Percentiles rank a stretch among this genome's conserved stretches.
phyloP scores from a whole-genome alignment of 1,140 invertebrate genomes.

The Calephelis virginiensis region DNA sequence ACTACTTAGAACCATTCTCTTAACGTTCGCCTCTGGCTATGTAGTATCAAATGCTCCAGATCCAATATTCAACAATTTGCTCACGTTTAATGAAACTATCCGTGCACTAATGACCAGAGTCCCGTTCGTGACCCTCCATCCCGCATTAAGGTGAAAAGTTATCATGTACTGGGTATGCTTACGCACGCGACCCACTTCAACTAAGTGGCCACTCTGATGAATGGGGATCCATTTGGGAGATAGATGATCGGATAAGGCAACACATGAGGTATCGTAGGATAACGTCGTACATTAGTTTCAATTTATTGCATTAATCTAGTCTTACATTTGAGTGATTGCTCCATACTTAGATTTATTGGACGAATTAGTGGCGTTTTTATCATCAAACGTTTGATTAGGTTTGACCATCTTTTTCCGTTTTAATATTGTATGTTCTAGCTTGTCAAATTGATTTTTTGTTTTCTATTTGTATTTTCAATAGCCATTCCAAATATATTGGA shows the following conservation, averaged over 20 bases:
- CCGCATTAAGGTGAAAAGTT: constrained; percentile 50
- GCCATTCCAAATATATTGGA: no score
- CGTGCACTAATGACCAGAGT: constrained; percentile 36
- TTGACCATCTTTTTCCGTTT: not conserved
- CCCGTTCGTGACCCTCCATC: constrained; percentile 35
- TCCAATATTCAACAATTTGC: constrained; percentile 29
- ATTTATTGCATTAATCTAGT: constrained; percentile 44
- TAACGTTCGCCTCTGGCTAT: constrained; percentile 8
- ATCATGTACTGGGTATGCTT: constrained; percentile 38
- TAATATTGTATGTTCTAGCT: not conserved
- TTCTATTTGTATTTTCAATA: no score
- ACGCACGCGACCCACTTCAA: constrained; percentile 43
- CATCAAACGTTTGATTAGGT: constrained; percentile 7
- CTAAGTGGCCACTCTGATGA: constrained; percentile 51
- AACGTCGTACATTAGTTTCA: constrained; percentile 33
- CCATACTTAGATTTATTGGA: constrained; percentile 38
- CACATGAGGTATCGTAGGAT: constrained; percentile 37
- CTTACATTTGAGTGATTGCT: constrained; percentile 34
- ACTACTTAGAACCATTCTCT: constrained; percentile 1
- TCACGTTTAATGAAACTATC: constrained; percentile 35
- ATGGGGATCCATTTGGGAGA: constrained; percentile 42
- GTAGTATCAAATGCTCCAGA: constrained; percentile 20
- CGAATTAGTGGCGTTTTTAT: constrained; percentile 29
- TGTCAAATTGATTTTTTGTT: not conserved
- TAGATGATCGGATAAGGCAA: constrained; percentile 34